Base-by-base conservation (phyloP, 2,888 invertebrate species). In the Eretmocerus hayati region DNA sequence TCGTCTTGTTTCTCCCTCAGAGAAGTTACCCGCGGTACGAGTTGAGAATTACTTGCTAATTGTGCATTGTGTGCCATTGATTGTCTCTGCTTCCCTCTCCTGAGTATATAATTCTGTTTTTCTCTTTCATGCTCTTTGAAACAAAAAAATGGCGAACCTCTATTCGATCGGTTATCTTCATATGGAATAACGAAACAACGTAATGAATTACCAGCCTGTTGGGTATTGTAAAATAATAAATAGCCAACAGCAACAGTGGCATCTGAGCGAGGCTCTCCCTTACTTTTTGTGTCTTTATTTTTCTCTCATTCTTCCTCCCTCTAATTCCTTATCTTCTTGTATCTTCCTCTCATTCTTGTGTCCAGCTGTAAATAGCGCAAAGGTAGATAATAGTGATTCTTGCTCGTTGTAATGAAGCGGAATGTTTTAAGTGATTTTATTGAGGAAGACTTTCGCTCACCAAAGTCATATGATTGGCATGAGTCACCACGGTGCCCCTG, bases 201-300 rank as follows among this genome's bases (percentile, higher is more conserved):
- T 69, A 70, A 70, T 70, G 70, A 70, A 70, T 70, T 70, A 69
- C 64, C 66, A 67, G 70, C 69, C 67, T 62, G 61, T 58, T 61
- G 59, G 55, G 62, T 65, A 69, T 70, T 70, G 70, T 70, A 69
- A 62, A 63, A 69, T 67, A 65, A 69, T 70, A 70, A 70, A 69
- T 69, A 70, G 70, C 57, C 62, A n/a, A n/a, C n/a, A n/a, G n/a
- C n/a, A n/a, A n/a, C n/a, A n/a, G n/a, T n/a, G n/a, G n/a, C n/a
- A n/a, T n/a, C n/a, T n/a, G n/a, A n/a, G n/a, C n/a, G n/a, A n/a
- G n/a, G n/a, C n/a, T n/a, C n/a, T n/a, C n/a, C n/a, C n/a, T n/a
- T n/a, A 55, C 53, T 53, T 31, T 35, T 53, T n/a, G 31, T 40
- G 33, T 43, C 43, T 35, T 53, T 55, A 51, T 55, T 53, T 54